Evolutionary conservation across 2,797 vertebrate species (phyloP), one percentile per base, ranked within the genome.

Genomic region (Amphiprion clarkii): DNA sequence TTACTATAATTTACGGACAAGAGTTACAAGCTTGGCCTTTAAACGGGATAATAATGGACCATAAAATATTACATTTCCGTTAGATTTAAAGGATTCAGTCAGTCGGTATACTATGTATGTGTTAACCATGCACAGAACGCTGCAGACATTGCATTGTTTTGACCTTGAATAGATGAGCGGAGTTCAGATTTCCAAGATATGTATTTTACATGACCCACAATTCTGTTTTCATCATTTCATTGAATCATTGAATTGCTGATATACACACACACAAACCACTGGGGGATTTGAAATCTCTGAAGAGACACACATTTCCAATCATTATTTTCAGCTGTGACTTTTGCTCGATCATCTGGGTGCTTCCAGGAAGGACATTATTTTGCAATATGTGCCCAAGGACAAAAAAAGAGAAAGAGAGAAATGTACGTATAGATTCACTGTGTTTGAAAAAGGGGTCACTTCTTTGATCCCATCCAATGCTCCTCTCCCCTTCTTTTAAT

Each of bases 281-380:
- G 14, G 17, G 33, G 36, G 25, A 55, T 17, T 67, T 19, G 6
- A 59, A 58, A 69, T 56, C 67, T 71, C 51, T 6, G 40, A 23
- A 21, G 46, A 63, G 49, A 79, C 27, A 29, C 33, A 39, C 40
- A 29, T 62, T 76, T 76, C 12, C 19, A 29, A 44, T 63, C 23
- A 70, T 66, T 73, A 55, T 64, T 66, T 46, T 81, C 65, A 79
- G 71, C 54, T 73, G 68, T 39, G 61, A 62, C 46, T 69, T 46
- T 48, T 67, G 53, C 62, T 62, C 12, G 1, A 56, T 70, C 67
- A n/a, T 67, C 31, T 67, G 31, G 76, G 62, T 61, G 48, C 27
- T 36, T 66, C 53, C 52, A 66, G 39, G 67, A 42, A 71, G 57
- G 4, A 58, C 59, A 56, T 60, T 42, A 68, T 40, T 70, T 23